These are phyloP conservation scores for Chrysina gloriosa DNA, from an alignment of 2,888 invertebrate species.

Conservation along the genomic window DNA sequence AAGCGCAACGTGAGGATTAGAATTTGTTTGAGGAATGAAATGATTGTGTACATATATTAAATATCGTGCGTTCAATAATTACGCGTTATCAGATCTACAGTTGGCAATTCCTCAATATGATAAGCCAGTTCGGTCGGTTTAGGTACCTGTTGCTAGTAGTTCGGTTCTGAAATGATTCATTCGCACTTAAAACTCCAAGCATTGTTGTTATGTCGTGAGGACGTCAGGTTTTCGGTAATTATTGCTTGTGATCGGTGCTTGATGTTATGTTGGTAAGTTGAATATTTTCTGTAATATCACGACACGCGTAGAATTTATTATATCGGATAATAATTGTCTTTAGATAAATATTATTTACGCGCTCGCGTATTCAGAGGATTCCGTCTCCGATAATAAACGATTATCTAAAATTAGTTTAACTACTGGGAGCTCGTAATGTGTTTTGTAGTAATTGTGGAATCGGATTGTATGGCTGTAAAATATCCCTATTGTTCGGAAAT, in stretches of 20 bases:
- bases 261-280: slow-evolving; percentile 13
- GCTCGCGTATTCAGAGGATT: neutral
- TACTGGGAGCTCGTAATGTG: too few species aligned
- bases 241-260: neutral
- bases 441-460: too few species aligned
- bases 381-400: neutral
- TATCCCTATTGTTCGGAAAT: too few species aligned
- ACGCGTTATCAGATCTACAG: slow-evolving; percentile 43
- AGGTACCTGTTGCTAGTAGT: slow-evolving; percentile 47
- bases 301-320: neutral
- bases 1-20: too few species aligned
- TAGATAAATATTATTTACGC: slow-evolving; percentile 13
- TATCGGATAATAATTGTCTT: slow-evolving; percentile 4
- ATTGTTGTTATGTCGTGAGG: slow-evolving; percentile 33
- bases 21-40: too few species aligned
- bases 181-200: slow-evolving; percentile 40
- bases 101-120: slow-evolving; percentile 48
- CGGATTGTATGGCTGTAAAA: too few species aligned
- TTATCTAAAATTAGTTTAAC: slow-evolving; percentile 5
- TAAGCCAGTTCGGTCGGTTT: slow-evolving; percentile 39
- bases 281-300: neutral
- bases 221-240: neutral
- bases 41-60: neutral
- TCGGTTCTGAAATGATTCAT: slow-evolving; percentile 46
- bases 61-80: neutral